phyloP scores from a whole-genome alignment of 1,140 invertebrate genomes.

The Orchesella cincta region DNA sequence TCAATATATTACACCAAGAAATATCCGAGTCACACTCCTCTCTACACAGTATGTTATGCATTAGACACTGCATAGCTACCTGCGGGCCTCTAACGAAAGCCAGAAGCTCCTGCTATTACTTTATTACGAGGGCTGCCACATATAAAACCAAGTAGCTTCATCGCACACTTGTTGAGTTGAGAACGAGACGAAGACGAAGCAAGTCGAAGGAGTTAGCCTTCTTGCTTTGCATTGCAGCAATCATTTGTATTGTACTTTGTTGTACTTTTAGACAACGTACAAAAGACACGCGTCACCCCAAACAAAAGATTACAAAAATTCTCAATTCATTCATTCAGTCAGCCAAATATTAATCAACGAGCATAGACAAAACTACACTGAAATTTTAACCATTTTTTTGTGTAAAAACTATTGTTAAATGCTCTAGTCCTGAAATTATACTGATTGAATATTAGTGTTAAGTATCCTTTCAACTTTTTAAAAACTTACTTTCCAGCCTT shows the following conservation, averaged over 20 bases:
- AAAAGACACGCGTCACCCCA: constrained; percentile 18
- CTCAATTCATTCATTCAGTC: background rate
- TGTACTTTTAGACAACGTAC: background rate
- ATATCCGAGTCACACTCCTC: too few species aligned
- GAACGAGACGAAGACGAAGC: background rate
- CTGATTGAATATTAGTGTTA: too few species aligned
- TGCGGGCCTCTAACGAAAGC: too few species aligned
- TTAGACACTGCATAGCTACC: too few species aligned
- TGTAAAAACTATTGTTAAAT: background rate
- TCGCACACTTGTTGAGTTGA: background rate
- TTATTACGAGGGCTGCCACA: background rate
- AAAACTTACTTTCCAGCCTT: background rate
- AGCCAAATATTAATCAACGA: background rate
- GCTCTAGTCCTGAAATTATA: background rate
- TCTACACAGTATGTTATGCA: too few species aligned
- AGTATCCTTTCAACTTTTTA: background rate
- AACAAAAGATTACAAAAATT: background rate
- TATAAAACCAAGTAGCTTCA: constrained; percentile 1
- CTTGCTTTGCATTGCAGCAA: background rate
- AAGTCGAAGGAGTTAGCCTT: background rate
- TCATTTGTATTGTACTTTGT: background rate
- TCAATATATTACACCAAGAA: too few species aligned
- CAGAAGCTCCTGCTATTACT: too few species aligned
- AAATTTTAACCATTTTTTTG: too few species aligned
- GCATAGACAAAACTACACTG: too few species aligned